These are phyloP conservation scores for Aleiodes leptofemur DNA, from an alignment of 2,888 invertebrate genomes.

Conservation along the genomic window DNA sequence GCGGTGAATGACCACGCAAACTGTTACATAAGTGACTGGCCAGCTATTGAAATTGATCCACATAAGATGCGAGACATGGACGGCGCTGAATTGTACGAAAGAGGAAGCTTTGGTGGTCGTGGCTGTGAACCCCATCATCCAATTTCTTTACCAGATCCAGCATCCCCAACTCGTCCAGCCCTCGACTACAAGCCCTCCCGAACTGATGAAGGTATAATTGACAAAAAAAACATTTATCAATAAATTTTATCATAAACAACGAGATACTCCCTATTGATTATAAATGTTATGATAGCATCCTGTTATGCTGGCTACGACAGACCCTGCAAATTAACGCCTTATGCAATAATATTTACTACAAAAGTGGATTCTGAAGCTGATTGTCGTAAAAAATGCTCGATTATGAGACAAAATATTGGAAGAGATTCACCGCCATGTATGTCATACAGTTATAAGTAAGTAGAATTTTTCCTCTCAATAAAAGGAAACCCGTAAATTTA, in stretches of 20 bases:
- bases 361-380: constrained; percentile 84
- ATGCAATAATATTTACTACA: constrained; percentile 80
- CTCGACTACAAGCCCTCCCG: constrained; percentile 35
- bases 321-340: constrained; percentile 83
- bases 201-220: constrained; percentile 59
- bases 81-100: constrained; percentile 86
- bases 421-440: constrained; percentile 82
- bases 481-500: background rate
- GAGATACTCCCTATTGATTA: constrained; percentile 22
- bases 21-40: constrained; percentile 87
- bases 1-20: constrained; percentile 77
- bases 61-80: constrained; percentile 78
- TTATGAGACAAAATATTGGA: constrained; percentile 73
- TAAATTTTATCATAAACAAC: constrained; percentile 12
- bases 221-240: constrained; percentile 6
- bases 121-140: constrained; percentile 84
- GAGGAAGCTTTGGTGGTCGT: constrained; percentile 88
- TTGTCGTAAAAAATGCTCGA: constrained; percentile 77
- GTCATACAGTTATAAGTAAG: constrained; percentile 84
- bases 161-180: constrained; percentile 35
- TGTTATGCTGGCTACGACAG: constrained; percentile 88
- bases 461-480: constrained; percentile 19
- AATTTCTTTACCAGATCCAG: constrained; percentile 56
- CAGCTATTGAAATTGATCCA: constrained; percentile 81
- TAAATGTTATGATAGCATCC: constrained; percentile 76